phyloP scores from a whole-genome alignment of 2,113 vertebrate species.

The Periophthalmus modestus region DNA sequence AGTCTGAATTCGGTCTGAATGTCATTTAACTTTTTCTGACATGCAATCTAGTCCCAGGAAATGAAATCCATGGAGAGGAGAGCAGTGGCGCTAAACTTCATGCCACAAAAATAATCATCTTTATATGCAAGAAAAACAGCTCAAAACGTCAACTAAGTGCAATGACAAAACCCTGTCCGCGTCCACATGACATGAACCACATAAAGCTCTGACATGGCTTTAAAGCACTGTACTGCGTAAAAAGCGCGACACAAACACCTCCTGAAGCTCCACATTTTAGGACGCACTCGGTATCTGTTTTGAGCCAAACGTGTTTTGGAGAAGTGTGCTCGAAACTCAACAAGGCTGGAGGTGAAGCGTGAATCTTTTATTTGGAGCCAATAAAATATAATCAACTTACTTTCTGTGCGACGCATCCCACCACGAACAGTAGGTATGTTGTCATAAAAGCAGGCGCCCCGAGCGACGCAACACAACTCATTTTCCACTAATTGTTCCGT shows the following conservation, averaged over 20 bases:
- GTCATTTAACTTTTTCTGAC: neutral
- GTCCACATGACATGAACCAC: constrained; percentile 15
- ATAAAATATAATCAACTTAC: constrained; percentile 64
- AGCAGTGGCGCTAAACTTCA: neutral
- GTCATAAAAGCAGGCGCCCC: constrained; percentile 65
- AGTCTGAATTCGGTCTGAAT: constrained; percentile 14
- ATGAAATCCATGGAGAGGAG: neutral
- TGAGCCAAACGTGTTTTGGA: constrained; percentile 7
- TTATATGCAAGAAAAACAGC: neutral
- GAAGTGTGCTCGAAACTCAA: constrained; percentile 29
- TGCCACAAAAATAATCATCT: neutral
- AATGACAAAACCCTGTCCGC: neutral
- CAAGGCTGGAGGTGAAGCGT: constrained; percentile 27
- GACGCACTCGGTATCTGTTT: constrained; percentile 10
- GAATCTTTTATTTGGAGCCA: constrained; percentile 30
- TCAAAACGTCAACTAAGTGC: neutral
- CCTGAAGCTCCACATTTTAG: constrained; percentile 20
- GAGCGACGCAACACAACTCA: constrained; percentile 61
- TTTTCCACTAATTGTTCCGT: constrained; percentile 64
- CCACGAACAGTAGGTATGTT: constrained; percentile 68
- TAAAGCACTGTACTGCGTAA: neutral
- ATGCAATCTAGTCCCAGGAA: neutral
- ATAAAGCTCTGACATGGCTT: neutral
- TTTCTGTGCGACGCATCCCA: constrained; percentile 74
- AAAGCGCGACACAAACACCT: constrained; percentile 16